Evolutionary conservation across 2,888 invertebrate genomes (phyloP).

Genomic region (Xylota sylvarum): DNA sequence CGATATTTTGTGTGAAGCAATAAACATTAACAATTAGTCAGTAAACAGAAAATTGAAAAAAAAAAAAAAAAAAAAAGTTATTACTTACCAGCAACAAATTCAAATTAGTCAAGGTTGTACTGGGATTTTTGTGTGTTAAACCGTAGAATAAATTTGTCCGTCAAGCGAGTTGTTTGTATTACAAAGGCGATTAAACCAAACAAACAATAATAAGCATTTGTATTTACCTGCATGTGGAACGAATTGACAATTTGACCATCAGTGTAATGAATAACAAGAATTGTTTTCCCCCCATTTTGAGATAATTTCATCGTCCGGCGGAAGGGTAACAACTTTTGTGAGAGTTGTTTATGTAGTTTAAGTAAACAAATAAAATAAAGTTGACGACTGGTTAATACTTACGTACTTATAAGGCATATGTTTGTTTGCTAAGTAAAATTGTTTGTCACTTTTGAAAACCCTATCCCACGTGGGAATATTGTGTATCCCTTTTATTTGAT

Average conservation of each 20-base stretch:
- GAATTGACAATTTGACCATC: constrained; percentile 25
- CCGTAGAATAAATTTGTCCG: constrained; percentile 7
- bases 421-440: too few relatives aligned
- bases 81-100: not conserved
- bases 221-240: not conserved
- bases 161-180: not conserved
- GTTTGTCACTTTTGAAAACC: too few relatives aligned
- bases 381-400: too few relatives aligned
- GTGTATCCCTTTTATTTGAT: too few relatives aligned
- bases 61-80: constrained; percentile 6
- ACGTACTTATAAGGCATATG: too few relatives aligned
- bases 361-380: too few relatives aligned
- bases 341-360: not conserved
- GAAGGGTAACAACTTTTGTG: not conserved
- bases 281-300: not conserved
- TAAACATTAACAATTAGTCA: not conserved
- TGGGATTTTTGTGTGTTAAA: constrained; percentile 18
- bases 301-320: constrained; percentile 5
- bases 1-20: not conserved
- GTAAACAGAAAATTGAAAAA: not conserved
- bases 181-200: not conserved
- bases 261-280: constrained; percentile 9
- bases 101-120: constrained; percentile 34
- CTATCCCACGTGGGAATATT: too few relatives aligned
- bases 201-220: not conserved